Conservation (phyloP, 2,797 vertebrate species). For the Acanthis flammea region DNA sequence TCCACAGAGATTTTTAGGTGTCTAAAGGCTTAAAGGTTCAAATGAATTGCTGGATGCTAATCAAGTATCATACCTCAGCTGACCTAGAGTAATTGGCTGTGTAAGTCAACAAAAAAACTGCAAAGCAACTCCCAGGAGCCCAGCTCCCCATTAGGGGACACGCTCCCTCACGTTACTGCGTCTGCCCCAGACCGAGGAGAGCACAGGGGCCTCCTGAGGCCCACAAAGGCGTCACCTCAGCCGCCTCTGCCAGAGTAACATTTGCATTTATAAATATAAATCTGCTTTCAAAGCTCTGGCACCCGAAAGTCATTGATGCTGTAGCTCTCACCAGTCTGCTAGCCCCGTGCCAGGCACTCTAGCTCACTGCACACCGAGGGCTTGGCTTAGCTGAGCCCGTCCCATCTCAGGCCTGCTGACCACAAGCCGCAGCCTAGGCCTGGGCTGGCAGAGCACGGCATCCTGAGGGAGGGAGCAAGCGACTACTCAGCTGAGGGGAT, state of each 20-base stretch:
- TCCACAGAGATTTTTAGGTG: neutral
- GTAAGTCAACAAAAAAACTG: neutral
- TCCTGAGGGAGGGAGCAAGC: neutral
- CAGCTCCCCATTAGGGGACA: neutral
- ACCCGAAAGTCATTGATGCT: neutral
- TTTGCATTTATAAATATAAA: neutral
- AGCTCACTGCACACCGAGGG: neutral
- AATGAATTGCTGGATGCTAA: neutral
- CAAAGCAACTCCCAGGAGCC: neutral
- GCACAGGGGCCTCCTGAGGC: neutral
- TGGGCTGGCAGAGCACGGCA: neutral
- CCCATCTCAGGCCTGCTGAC: neutral
- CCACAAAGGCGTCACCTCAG: neutral
- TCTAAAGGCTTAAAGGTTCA: neutral
- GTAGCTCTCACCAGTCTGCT: neutral
- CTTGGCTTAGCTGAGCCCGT: neutral
- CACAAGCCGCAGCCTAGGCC: neutral
- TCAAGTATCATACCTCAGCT: neutral
- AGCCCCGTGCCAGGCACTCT: rapidly evolving
- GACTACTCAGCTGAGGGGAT: neutral
- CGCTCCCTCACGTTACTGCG: rapidly evolving
- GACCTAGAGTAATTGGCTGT: neutral
- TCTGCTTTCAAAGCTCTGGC: neutral
- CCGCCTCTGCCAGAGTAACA: neutral
- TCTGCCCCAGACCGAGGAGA: neutral